These are phyloP conservation scores for Operophtera brumata DNA, from an alignment of 2,888 invertebrate genomes.

Conservation along the genomic window DNA sequence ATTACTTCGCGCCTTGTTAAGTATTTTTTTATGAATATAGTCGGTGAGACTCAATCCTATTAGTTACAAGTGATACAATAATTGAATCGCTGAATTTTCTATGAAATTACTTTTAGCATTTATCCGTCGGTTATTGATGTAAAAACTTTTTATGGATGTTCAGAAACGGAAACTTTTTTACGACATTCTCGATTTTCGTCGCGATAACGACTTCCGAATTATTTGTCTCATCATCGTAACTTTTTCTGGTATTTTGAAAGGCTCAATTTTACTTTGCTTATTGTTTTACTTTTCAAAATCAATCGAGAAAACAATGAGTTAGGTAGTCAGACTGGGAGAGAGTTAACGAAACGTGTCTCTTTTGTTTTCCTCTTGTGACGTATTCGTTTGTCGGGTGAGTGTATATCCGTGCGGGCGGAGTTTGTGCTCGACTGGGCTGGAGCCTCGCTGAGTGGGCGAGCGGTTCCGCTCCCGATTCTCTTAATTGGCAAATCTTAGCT, in stretches of 20 bases:
- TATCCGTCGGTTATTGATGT: conserved; percentile 35
- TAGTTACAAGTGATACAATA: conserved; percentile 35
- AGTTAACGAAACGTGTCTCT: conserved; percentile 23
- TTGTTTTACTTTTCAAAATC: conserved; percentile 17
- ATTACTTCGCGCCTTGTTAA: conserved; percentile 42
- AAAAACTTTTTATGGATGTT: conserved; percentile 41
- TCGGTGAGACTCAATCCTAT: conserved; percentile 32
- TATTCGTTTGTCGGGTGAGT: conserved; percentile 18
- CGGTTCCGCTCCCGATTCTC: conserved; percentile 69
- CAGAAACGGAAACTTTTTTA: conserved; percentile 39
- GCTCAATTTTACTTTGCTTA: conserved; percentile 23
- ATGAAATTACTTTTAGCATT: conserved; percentile 38
- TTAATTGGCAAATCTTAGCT: conserved; percentile 79
- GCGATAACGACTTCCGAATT: conserved; percentile 37
- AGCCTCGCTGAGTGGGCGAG: conserved; percentile 60
- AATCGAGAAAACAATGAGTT: conserved; percentile 6
- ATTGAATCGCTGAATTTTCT: conserved; percentile 39
- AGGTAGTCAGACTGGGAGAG: conserved; percentile 4
- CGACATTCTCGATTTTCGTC: conserved; percentile 39
- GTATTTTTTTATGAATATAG: conserved; percentile 43
- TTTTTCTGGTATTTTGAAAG: conserved; percentile 32
- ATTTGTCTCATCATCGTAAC: conserved; percentile 36
- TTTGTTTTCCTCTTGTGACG: conserved; percentile 22
- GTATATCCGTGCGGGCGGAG: conserved; percentile 14
- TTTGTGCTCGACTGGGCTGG: conserved; percentile 35